These are phyloP conservation scores for Heliconius congener DNA, from an alignment of 1,140 invertebrate species.

Conservation along the genomic window DNA sequence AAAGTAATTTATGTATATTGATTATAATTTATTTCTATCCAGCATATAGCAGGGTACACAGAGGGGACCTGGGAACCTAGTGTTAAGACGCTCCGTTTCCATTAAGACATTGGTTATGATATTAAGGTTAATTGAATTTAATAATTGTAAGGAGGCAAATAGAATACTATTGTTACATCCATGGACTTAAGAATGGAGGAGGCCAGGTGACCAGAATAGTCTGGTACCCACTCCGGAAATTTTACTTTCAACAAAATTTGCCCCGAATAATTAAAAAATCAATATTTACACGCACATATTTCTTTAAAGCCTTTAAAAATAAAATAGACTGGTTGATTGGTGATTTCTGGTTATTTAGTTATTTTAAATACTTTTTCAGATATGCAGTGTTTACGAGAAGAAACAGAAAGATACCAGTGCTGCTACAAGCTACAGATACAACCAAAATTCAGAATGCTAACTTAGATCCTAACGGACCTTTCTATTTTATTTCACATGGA, in stretches of 20 bases:
- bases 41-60: too few species aligned
- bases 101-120: background rate
- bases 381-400: constrained; percentile 82
- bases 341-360: background rate
- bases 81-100: too few species aligned
- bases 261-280: too few species aligned
- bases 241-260: too few species aligned
- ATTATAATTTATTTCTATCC: too few species aligned
- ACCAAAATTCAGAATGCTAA: constrained; percentile 83
- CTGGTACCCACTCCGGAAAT: too few species aligned
- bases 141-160: background rate
- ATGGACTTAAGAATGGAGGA: too few species aligned
- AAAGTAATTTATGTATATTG: background rate
- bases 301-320: background rate
- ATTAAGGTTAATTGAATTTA: background rate
- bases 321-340: background rate
- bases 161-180: too few species aligned
- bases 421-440: constrained; percentile 84
- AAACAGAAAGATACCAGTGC: constrained; percentile 80
- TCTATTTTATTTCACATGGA: constrained; percentile 91
- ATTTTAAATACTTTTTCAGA: constrained; percentile 64
- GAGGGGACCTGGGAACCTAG: too few species aligned
- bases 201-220: too few species aligned
- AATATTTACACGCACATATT: too few species aligned
- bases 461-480: constrained; percentile 83